These are phyloP conservation scores for Fregetta grallaria DNA, from an alignment of 2,113 vertebrate species.

Conservation along the genomic window DNA sequence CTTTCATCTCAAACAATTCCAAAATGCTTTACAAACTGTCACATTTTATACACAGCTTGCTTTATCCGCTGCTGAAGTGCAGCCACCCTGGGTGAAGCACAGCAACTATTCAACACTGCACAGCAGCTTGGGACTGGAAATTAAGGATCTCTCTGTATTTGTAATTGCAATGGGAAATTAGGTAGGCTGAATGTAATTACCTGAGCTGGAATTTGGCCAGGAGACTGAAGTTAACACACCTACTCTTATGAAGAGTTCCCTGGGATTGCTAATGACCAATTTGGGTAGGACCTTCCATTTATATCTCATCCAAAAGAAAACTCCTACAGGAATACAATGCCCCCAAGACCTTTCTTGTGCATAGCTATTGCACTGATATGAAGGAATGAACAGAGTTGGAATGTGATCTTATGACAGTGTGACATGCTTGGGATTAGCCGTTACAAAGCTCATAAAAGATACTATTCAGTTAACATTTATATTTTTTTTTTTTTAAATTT, in stretches of 20 bases:
- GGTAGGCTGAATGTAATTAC: slow-evolving; percentile 63
- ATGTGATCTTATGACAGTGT: neutral
- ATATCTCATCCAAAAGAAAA: neutral
- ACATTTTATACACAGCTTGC: neutral
- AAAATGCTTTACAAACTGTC: slow-evolving; percentile 3
- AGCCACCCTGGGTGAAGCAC: slow-evolving; percentile 22
- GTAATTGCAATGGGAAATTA: slow-evolving; percentile 68
- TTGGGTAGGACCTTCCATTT: slow-evolving; percentile 33
- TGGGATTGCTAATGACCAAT: slow-evolving; percentile 43
- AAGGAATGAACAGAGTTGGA: neutral
- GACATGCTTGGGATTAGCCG: neutral
- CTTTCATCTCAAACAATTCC: neutral
- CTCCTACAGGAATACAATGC: neutral
- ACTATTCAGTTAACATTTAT: neutral
- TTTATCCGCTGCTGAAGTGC: neutral
- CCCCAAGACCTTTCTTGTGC: neutral
- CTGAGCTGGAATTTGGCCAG: slow-evolving; percentile 59
- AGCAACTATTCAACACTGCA: neutral
- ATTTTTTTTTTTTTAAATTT: neutral
- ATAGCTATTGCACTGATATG: neutral
- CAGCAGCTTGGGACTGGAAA: slow-evolving; percentile 43
- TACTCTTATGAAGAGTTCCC: neutral
- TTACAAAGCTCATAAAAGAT: neutral
- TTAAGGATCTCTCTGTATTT: slow-evolving; percentile 39
- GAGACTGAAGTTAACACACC: slow-evolving; percentile 46